Base-by-base conservation (phyloP, 2,113 vertebrate species). In the Setophaga petechia region DNA sequence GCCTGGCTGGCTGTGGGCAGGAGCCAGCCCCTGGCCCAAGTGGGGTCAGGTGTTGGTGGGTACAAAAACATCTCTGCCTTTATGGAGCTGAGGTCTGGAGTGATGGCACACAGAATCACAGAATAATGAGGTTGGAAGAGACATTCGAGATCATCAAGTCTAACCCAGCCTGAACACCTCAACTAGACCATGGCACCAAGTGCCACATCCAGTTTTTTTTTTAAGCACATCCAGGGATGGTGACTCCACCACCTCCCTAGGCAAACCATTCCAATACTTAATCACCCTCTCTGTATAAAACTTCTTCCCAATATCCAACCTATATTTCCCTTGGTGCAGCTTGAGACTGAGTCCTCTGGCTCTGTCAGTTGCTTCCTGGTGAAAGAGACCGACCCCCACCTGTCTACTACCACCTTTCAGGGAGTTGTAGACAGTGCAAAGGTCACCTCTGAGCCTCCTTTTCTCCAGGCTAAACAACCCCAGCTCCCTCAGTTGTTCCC, bases 21-120 rank as follows among this genome's bases (percentile, higher is more conserved):
- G 28, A 86, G 41, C 30, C 22, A 11, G 44, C 11, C 59, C 66
- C 66, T 25, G 37, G 52, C 39, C 66, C 54, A 16, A 25, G 55
- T 1, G 2, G 63, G 31, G 5, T 35, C 41, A 33, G 66, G 25
- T 3, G 0, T 1, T 44, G 67, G 28, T 17, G 30, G 30, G 20
- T 20, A 6, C 4, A 4, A 54, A 93, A 25, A 7, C 17, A 5
- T 22, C 52, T 66, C 65, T 90, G 68, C 37, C 43, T 81, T 44
- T 13, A 7, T 16, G 25, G 18, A 52, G 31, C 46, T 67, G 59
- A 12, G 17, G 23, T 47, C 72, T 89, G 79, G 44, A 22, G 25
- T 6, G 49, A 41, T 43, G 1, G 30, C 35, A 62, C 59, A 62
- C 59, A 62, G 59, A 62, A 62, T 62, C 25, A 61, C 35, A 41